These are phyloP conservation scores for Antheraea pernyi DNA, from an alignment of 1,140 invertebrate genomes.

Conservation along the genomic window DNA sequence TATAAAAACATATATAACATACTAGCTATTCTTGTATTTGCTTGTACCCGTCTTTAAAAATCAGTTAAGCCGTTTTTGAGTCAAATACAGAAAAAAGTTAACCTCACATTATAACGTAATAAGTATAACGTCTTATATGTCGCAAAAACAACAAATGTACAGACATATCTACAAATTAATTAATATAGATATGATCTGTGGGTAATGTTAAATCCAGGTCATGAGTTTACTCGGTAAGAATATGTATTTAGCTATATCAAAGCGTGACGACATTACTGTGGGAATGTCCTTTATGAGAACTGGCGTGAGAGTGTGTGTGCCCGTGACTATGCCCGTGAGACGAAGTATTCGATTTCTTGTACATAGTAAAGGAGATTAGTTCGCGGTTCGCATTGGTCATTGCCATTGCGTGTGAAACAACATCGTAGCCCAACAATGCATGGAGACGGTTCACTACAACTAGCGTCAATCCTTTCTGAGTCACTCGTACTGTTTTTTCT, in stretches of 20 bases:
- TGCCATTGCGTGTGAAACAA: conserved; percentile 69
- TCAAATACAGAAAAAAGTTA: no score
- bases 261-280: conserved; percentile 52
- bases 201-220: no score
- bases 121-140: no score
- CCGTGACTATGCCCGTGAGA: conserved; percentile 40
- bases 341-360: conserved; percentile 57
- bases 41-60: no score
- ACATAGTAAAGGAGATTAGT: conserved; percentile 70
- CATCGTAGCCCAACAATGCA: conserved; percentile 66
- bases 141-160: no score
- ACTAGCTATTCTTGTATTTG: no score
- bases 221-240: no score
- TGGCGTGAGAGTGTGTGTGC: conserved; percentile 27
- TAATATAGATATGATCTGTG: no score
- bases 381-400: conserved; percentile 73
- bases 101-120: no score
- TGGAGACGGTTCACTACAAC: conserved; percentile 68
- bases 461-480: conserved; percentile 61
- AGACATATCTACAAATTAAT: no score
- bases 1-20: no score
- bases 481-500: conserved; percentile 61
- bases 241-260: conserved; percentile 24
- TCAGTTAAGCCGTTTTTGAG: no score
- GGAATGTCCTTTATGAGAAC: conserved; percentile 19